Evolutionary conservation across 2,113 vertebrate genomes (phyloP).

Genomic region (Coreoperca whiteheadi): DNA sequence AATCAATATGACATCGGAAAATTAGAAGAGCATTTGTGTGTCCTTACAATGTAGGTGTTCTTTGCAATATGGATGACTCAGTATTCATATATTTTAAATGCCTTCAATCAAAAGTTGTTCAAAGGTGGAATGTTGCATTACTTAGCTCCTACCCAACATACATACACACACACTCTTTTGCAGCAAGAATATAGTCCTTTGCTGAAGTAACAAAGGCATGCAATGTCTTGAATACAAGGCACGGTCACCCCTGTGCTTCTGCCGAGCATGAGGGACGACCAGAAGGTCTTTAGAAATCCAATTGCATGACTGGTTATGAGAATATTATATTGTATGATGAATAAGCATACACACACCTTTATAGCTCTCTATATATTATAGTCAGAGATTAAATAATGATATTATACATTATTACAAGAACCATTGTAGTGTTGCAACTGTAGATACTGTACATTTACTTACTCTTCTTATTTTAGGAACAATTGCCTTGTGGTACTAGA

Average conservation of each 20-base stretch:
- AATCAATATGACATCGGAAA: slow-evolving; percentile 16
- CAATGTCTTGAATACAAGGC: no score
- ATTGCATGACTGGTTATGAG: background rate
- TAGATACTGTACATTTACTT: slow-evolving; percentile 7
- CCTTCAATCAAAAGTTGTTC: background rate
- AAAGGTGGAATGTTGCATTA: background rate
- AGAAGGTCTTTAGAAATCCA: background rate
- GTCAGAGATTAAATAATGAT: background rate
- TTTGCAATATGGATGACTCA: background rate
- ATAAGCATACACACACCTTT: background rate
- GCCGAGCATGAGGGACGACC: no score
- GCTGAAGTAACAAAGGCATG: no score
- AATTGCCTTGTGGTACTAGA: slow-evolving; percentile 18
- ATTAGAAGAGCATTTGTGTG: slow-evolving; percentile 1
- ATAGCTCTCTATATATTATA: background rate
- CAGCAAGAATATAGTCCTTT: no score
- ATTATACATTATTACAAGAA: background rate
- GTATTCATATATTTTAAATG: background rate
- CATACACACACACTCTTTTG: background rate
- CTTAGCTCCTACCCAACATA: background rate
- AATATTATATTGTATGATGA: background rate
- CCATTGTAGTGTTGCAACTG: background rate
- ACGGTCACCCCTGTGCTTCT: no score
- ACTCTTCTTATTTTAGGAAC: slow-evolving; percentile 1
- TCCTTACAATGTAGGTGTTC: background rate